Evolutionary conservation across 2,113 vertebrate species (phyloP).

Genomic region (Equus przewalskii): DNA sequence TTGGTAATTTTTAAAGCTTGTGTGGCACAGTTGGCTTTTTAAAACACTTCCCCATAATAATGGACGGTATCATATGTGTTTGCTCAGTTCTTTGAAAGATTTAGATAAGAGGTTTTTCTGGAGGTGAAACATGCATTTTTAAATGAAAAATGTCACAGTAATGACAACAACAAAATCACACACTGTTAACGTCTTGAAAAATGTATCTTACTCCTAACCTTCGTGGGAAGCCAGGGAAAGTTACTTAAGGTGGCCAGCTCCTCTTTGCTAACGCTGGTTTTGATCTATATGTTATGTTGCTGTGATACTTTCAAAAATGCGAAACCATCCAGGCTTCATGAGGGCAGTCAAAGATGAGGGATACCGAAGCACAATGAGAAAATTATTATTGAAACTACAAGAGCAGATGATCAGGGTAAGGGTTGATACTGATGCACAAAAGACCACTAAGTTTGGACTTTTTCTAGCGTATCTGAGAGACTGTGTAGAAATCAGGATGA

Average conservation of each 20-base stretch:
- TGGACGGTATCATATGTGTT: neutral
- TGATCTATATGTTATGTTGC: slow-evolving; percentile 38
- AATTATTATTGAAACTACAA: neutral
- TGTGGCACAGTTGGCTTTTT: neutral
- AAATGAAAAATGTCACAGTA: slow-evolving; percentile 11
- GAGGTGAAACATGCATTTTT: slow-evolving; percentile 37
- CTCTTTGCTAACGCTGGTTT: slow-evolving; percentile 7
- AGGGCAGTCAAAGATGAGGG: neutral
- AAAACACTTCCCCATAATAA: neutral
- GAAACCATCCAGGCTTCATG: neutral
- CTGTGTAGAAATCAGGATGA: neutral
- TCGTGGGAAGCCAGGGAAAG: neutral
- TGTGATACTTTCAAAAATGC: slow-evolving; percentile 9
- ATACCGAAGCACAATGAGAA: neutral
- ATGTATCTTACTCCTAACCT: neutral
- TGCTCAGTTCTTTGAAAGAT: slow-evolving; percentile 43
- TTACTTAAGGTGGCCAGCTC: slow-evolving; percentile 23
- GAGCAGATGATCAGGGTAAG: neutral
- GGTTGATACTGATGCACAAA: neutral
- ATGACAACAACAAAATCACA: neutral
- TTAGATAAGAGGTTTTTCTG: slow-evolving; percentile 25
- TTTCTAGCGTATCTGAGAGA: slow-evolving; percentile 23
- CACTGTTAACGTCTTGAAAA: neutral
- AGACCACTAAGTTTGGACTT: neutral
- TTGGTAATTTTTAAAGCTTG: neutral